phyloP scores from a whole-genome alignment of 1,140 invertebrate genomes.

The Sinella curviseta region DNA sequence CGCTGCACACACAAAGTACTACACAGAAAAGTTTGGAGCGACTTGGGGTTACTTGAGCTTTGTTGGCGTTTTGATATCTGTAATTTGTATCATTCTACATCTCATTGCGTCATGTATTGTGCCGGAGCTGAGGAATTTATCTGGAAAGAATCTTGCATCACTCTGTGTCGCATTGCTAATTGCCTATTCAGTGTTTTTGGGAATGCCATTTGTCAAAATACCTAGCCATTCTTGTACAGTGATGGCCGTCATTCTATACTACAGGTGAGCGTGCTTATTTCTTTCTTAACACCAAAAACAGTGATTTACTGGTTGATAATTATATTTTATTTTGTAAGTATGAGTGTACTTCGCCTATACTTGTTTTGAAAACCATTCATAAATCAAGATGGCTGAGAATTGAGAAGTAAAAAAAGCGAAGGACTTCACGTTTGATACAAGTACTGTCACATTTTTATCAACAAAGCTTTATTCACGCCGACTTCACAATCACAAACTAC shows the following conservation, averaged over 20 bases:
- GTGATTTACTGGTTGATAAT: not conserved
- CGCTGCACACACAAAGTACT: conserved; percentile 39
- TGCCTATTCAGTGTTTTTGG: conserved; percentile 58
- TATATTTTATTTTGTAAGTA: not conserved
- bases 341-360: no score
- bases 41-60: conserved; percentile 58
- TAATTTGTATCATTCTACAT: conserved; percentile 58
- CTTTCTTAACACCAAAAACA: not conserved
- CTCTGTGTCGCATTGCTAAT: conserved; percentile 57
- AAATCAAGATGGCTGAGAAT: no score
- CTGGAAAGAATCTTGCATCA: conserved; percentile 60
- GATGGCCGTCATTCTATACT: conserved; percentile 59
- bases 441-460: no score
- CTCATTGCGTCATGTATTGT: conserved; percentile 57
- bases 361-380: no score
- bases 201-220: conserved; percentile 53
- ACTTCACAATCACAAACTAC: no score
- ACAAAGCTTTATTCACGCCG: no score
- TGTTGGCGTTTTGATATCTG: conserved; percentile 57
- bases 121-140: conserved; percentile 59
- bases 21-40: conserved; percentile 55
- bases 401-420: no score
- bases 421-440: no score
- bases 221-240: conserved; percentile 51
- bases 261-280: conserved; percentile 47